A percentile compares a stretch with the other conserved stretches of the same genome.
These are phyloP conservation scores for Trypoxylon attenuatum DNA, from an alignment of 2,888 invertebrate genomes.

Conservation along the genomic window DNA sequence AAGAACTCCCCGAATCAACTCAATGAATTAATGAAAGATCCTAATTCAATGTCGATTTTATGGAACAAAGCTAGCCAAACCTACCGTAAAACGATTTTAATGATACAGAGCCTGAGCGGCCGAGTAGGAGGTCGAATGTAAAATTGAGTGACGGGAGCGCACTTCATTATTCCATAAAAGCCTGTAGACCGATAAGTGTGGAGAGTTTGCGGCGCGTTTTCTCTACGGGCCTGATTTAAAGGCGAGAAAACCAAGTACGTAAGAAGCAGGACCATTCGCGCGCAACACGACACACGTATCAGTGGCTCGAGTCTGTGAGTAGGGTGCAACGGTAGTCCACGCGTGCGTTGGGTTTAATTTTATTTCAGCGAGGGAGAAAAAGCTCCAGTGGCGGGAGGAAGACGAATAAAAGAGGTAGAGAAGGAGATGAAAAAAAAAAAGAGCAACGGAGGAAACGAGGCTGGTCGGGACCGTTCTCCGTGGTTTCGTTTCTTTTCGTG, in stretches of 20 bases:
- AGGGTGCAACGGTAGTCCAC: constrained; percentile 18
- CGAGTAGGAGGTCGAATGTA: neutral
- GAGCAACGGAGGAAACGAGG: constrained; percentile 22
- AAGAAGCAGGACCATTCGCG: constrained; percentile 18
- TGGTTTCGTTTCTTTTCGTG: constrained; percentile 52
- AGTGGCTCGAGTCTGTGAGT: constrained; percentile 4
- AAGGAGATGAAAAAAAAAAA: constrained; percentile 20
- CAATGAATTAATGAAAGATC: constrained; percentile 33
- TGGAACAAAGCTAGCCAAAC: neutral
- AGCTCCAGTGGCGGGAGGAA: too few relatives aligned
- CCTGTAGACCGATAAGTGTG: neutral
- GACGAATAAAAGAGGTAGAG: constrained; percentile 48
- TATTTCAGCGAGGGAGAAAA: constrained; percentile 57
- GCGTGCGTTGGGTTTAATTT: constrained; percentile 56
- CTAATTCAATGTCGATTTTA: constrained; percentile 21
- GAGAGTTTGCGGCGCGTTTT: constrained; percentile 1
- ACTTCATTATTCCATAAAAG: neutral
- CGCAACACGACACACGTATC: constrained; percentile 28
- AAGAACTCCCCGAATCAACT: constrained; percentile 10
- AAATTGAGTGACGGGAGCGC: neutral
- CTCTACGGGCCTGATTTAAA: constrained; percentile 2
- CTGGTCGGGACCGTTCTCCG: constrained; percentile 29
- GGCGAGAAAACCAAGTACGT: neutral
- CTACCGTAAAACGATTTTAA: neutral
- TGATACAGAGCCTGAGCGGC: neutral